phyloP scores from a whole-genome alignment of 2,797 vertebrate species.

The Phylloscopus collybita region DNA sequence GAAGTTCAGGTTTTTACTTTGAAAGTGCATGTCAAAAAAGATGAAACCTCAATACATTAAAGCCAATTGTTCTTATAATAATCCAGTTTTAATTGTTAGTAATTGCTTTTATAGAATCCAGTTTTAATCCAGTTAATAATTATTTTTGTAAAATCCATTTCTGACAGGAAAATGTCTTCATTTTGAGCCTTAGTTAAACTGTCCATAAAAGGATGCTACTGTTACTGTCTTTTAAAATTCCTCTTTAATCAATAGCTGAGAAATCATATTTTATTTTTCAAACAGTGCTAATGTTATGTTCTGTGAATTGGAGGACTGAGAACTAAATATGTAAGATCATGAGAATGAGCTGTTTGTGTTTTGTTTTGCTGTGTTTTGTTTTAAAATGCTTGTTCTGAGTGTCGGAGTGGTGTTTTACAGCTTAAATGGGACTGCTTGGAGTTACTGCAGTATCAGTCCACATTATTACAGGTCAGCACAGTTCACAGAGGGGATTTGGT shows the following conservation, averaged over 20 bases:
- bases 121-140: background rate
- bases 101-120: background rate
- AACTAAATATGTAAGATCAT: background rate
- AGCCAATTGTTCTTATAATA: background rate
- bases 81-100: background rate
- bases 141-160: background rate
- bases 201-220: background rate
- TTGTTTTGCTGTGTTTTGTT: slow-evolving; percentile 14
- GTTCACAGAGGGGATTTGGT: background rate
- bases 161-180: background rate
- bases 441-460: background rate
- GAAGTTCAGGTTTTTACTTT: background rate
- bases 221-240: background rate
- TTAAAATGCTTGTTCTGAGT: background rate
- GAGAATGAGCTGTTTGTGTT: background rate
- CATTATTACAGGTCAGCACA: background rate
- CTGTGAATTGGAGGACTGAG: background rate
- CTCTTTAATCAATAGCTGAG: background rate
- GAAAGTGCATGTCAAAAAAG: background rate
- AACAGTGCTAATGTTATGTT: background rate
- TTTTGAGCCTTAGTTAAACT: background rate
- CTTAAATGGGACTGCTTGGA: background rate
- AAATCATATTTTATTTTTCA: background rate
- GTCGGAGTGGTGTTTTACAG: background rate
- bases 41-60: background rate